phyloP scores from a whole-genome alignment of 2,113 vertebrate species.

The Chionodraco myersi region DNA sequence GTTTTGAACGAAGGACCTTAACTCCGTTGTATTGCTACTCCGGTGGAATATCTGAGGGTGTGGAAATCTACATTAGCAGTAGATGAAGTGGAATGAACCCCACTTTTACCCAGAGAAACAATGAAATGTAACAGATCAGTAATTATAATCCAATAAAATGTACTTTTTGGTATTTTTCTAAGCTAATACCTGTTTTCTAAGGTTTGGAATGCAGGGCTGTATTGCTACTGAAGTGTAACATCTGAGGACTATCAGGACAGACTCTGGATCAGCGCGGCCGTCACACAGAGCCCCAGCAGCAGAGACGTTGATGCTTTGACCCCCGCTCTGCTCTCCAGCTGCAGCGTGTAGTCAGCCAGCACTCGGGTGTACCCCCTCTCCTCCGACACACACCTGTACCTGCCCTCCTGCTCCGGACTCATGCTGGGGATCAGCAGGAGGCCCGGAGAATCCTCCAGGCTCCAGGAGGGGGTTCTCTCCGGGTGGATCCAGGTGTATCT shows the following conservation, averaged over 20 bases:
- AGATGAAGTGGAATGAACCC: too few species aligned
- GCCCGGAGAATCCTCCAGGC: constrained; percentile 5
- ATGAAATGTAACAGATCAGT: too few species aligned
- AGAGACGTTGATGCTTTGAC: fast-evolving
- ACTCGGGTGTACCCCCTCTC: constrained; percentile 58
- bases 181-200: too few species aligned
- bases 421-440: constrained; percentile 65
- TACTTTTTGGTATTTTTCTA: too few species aligned
- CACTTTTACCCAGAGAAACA: too few species aligned
- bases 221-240: too few species aligned
- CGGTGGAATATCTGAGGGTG: too few species aligned
- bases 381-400: constrained; percentile 58
- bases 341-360: not conserved
- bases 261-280: constrained; percentile 23
- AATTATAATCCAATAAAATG: too few species aligned
- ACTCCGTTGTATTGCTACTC: too few species aligned
- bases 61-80: too few species aligned
- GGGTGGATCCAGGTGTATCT: constrained; percentile 65
- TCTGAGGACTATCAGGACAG: constrained; percentile 1
- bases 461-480: not conserved
- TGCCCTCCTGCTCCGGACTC: constrained; percentile 36
- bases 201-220: too few species aligned
- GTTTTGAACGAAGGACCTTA: too few species aligned
- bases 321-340: not conserved
- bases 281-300: constrained; percentile 35